Conservation (phyloP, 1,140 invertebrate species). For the Babylonia areolata region DNA sequence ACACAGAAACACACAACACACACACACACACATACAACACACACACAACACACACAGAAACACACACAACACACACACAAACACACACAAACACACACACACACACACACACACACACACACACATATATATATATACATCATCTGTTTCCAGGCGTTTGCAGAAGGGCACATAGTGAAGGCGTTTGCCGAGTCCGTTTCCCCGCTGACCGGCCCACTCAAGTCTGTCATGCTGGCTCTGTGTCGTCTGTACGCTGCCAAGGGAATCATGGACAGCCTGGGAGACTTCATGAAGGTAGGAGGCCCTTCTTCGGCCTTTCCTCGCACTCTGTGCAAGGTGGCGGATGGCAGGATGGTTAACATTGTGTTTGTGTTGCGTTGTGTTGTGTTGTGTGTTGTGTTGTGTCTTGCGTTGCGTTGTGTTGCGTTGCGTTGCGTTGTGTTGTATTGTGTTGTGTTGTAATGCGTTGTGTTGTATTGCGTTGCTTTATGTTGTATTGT, state of each 20-base stretch:
- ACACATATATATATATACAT: background rate
- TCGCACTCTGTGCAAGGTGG: too few relatives aligned
- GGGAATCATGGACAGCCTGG: conserved; percentile 84
- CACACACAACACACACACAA: too few relatives aligned
- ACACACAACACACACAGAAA: background rate
- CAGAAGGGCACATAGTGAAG: conserved; percentile 84
- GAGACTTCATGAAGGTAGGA: conserved; percentile 87
- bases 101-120: too few relatives aligned
- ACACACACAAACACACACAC: background rate
- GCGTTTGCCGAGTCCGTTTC: conserved; percentile 78
- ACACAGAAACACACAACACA: background rate
- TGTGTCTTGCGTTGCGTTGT: too few relatives aligned
- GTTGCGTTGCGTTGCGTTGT: too few relatives aligned
- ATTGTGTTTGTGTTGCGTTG: too few relatives aligned
- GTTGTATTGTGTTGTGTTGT: background rate
- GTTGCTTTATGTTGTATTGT: too few relatives aligned
- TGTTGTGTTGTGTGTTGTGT: too few relatives aligned
- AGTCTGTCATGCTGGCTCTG: conserved; percentile 82
- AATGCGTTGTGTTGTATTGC: too few relatives aligned
- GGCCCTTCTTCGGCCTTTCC: too few relatives aligned
- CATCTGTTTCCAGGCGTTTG: conserved; percentile 81
- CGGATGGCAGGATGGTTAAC: too few relatives aligned
- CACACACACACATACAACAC: background rate
- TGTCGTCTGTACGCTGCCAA: conserved; percentile 87
- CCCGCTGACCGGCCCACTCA: conserved; percentile 79